Evolutionary conservation across 2,113 vertebrate species (phyloP).

Genomic region (Bolborhynchus lineola): DNA sequence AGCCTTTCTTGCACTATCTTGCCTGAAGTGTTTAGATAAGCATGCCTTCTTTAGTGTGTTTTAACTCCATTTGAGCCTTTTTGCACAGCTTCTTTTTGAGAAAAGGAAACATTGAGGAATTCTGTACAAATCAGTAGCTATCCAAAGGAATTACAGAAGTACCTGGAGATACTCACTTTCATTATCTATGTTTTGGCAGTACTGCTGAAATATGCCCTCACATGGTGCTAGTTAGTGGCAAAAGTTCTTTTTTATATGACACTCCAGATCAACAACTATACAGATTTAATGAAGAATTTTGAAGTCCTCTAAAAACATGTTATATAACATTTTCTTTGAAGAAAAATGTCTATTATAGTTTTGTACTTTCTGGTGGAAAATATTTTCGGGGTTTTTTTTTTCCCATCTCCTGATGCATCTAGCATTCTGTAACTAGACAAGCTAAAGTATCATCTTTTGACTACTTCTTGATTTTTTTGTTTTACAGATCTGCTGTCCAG

Average conservation of each 20-base stretch:
- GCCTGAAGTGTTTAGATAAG: not conserved
- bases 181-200: not conserved
- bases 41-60: not conserved
- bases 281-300: not conserved
- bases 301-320: not conserved
- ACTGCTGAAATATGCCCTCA: not conserved
- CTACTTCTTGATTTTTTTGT: not conserved
- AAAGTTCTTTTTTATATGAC: not conserved
- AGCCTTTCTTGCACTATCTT: not conserved
- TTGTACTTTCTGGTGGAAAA: not conserved
- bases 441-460: not conserved
- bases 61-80: not conserved
- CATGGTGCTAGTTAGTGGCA: not conserved
- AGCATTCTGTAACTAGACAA: not conserved
- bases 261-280: not conserved
- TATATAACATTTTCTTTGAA: not conserved
- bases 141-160: not conserved
- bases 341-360: not conserved
- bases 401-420: not conserved
- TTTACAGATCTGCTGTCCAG: slow-evolving; percentile 31
- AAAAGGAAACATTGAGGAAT: not conserved
- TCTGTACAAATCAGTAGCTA: not conserved
- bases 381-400: not conserved
- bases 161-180: not conserved
- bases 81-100: not conserved